Evolutionary conservation across 2,113 vertebrate species (phyloP).

Genomic region (Tachysurus fulvidraco): DNA sequence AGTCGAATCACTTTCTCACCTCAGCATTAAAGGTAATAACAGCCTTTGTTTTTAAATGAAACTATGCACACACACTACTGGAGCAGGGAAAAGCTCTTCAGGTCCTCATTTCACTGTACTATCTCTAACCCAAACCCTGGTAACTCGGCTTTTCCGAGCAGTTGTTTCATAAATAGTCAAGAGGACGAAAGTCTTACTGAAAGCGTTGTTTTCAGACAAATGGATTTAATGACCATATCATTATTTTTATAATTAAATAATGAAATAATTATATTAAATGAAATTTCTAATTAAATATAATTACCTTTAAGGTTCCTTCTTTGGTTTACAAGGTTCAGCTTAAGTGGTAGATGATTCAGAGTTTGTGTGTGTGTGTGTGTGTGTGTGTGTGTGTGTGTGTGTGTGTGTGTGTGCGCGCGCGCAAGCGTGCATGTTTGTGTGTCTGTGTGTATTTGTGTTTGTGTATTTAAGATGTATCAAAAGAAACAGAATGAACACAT

Average conservation of each 20-base stretch:
- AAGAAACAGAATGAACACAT: constrained; percentile 74
- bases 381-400: background rate
- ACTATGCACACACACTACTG: background rate
- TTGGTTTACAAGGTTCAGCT: background rate
- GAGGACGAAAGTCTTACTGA: background rate
- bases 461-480: constrained; percentile 44
- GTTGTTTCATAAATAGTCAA: background rate
- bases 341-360: too few relatives aligned
- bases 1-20: too few relatives aligned
- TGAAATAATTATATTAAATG: background rate
- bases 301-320: background rate
- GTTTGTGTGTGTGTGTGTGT: background rate
- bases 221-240: background rate
- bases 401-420: background rate
- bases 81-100: background rate
- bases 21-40: too few relatives aligned
- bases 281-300: background rate
- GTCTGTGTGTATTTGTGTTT: constrained; percentile 9
- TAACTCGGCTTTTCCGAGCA: background rate
- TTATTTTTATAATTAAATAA: background rate
- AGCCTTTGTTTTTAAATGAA: background rate
- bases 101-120: background rate
- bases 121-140: background rate
- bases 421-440: too few relatives aligned
- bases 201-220: background rate